These are phyloP conservation scores for Watsonalla cultraria DNA, from an alignment of 2,888 invertebrate species.

Conservation along the genomic window DNA sequence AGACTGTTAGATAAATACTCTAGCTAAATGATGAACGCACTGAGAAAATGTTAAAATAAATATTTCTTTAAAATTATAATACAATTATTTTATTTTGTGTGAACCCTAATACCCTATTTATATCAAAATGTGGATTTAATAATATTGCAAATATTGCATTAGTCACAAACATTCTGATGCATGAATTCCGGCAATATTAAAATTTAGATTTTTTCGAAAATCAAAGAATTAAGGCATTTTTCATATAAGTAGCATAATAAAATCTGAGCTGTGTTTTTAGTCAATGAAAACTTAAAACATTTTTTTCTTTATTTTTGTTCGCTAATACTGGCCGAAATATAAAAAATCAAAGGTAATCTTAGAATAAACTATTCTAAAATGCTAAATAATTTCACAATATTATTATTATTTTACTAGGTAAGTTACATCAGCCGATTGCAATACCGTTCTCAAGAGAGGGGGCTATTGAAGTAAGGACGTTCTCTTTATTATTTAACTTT, in stretches of 20 bases:
- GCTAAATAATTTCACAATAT: conserved; percentile 12
- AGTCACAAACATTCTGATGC: no score
- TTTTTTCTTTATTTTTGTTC: no score
- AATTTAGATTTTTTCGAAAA: no score
- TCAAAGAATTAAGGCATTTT: no score
- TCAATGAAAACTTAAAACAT: no score
- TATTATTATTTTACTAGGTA: conserved; percentile 13
- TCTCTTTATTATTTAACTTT: not conserved
- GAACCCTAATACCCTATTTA: not conserved
- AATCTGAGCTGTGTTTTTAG: no score
- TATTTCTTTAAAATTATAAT: conserved; percentile 39
- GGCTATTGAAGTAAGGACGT: not conserved
- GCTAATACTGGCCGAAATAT: no score
- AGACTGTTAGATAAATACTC: conserved; percentile 76
- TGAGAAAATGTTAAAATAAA: conserved; percentile 55
- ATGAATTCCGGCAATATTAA: no score
- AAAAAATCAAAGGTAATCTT: conserved; percentile 2
- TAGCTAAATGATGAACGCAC: conserved; percentile 61
- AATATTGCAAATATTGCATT: no score
- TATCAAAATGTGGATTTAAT: no score
- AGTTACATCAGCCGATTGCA: conserved; percentile 49
- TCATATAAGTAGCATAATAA: no score
- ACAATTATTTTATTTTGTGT: conserved; percentile 13
- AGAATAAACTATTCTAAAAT: conserved; percentile 3
- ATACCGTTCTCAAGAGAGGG: conserved; percentile 1